These are phyloP conservation scores for Plectrocnemia conspersa DNA, from an alignment of 1,140 invertebrate genomes.

Conservation along the genomic window DNA sequence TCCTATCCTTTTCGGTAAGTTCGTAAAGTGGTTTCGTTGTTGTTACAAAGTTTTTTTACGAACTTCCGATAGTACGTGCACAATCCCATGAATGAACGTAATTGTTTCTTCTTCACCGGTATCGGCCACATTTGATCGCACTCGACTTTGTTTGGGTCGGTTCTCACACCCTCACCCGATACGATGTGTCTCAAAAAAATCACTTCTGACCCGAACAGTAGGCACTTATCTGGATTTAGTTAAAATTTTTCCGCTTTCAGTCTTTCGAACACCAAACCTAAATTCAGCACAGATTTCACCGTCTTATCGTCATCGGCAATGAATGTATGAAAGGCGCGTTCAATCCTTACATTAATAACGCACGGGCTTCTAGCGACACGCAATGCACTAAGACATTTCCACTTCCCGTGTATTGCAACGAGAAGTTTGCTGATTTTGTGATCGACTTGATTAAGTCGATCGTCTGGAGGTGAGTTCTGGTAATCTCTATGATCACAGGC, in stretches of 20 bases:
- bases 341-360: too few species aligned
- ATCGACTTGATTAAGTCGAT: too few species aligned
- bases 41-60: conserved; percentile 31
- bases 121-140: background rate
- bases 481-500: too few species aligned
- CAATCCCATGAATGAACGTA: conserved; percentile 36
- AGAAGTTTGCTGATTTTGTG: too few species aligned
- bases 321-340: too few species aligned
- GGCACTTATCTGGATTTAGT: background rate
- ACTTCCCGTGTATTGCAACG: too few species aligned
- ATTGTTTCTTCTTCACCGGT: conserved; percentile 19
- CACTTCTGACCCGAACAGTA: background rate
- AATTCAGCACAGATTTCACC: too few species aligned
- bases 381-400: too few species aligned
- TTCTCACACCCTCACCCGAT: background rate
- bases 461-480: too few species aligned
- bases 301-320: too few species aligned
- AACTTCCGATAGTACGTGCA: conserved; percentile 37
- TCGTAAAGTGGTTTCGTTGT: conserved; percentile 33
- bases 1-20: conserved; percentile 17
- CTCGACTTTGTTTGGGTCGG: background rate
- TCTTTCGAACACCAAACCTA: background rate
- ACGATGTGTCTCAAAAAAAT: background rate
- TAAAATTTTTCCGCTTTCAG: background rate
- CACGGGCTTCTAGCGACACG: too few species aligned